Percentiles rank a stretch among this genome's conserved stretches.
phyloP scores from a whole-genome alignment of 2,888 invertebrate species.

The Tetragonula carbonaria region DNA sequence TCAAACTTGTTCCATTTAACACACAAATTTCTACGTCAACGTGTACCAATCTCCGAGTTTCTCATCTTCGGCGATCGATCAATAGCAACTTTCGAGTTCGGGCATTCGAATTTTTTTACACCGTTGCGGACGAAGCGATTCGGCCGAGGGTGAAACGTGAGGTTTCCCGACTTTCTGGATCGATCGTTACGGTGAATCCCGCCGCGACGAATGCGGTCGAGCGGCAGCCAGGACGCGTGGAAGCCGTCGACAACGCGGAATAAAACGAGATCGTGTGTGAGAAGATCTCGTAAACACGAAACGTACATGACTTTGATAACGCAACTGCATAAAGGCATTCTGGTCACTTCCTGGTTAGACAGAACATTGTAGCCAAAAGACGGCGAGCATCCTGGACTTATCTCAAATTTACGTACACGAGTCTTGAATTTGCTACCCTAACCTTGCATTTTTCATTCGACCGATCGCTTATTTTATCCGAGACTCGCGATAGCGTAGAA shows the following conservation, averaged over 20 bases:
- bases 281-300: constrained; percentile 49
- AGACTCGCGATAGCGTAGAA: not conserved
- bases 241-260: constrained; percentile 12
- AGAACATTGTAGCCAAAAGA: constrained; percentile 8
- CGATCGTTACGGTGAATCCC: constrained; percentile 55
- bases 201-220: constrained; percentile 14
- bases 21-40: not conserved
- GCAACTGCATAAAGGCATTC: constrained; percentile 48
- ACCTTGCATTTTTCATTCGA: not conserved
- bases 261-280: constrained; percentile 10
- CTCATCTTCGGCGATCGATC: not conserved
- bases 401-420: constrained; percentile 34
- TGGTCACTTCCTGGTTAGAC: constrained; percentile 55
- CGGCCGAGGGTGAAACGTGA: constrained; percentile 16
- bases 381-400: constrained; percentile 34
- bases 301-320: constrained; percentile 54
- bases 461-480: not conserved
- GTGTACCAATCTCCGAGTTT: not conserved
- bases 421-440: not conserved
- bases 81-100: no score
- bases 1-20: not conserved
- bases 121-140: constrained; percentile 29
- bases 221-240: constrained; percentile 10
- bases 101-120: constrained; percentile 42
- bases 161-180: constrained; percentile 40